A percentile compares a stretch with the other conserved stretches of the same genome.
These are phyloP conservation scores for Elymnias hypermnestra DNA, from an alignment of 1,140 invertebrate genomes.

Conservation along the genomic window DNA sequence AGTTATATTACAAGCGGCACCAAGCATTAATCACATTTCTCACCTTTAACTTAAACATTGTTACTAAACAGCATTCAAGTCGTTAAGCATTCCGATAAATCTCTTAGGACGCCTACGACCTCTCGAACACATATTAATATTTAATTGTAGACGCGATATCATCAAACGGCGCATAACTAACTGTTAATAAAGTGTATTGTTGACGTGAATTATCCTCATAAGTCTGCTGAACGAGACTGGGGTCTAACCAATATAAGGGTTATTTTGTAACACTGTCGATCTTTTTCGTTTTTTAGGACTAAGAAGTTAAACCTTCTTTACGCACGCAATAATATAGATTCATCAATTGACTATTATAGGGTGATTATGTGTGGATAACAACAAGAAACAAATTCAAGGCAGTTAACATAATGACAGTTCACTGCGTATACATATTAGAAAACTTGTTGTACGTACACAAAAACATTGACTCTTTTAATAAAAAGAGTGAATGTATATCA, in stretches of 20 bases:
- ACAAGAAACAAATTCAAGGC: no score
- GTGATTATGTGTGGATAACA: no score
- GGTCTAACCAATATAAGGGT: slow-evolving; percentile 16
- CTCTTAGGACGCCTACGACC: slow-evolving; percentile 50
- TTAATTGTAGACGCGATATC: slow-evolving; percentile 73
- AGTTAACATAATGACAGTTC: no score
- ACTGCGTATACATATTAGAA: no score
- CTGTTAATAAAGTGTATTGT: slow-evolving; percentile 73
- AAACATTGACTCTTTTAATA: no score
- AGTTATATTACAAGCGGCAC: background rate
- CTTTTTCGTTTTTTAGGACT: no score
- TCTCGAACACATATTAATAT: slow-evolving; percentile 69
- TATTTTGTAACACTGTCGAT: slow-evolving; percentile 32
- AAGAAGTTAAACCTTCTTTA: no score
- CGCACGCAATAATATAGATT: no score
- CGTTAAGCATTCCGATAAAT: slow-evolving; percentile 57
- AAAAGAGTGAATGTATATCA: no score
- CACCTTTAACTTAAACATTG: slow-evolving; percentile 51
- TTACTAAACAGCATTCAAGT: slow-evolving; percentile 39
- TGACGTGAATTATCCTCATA: slow-evolving; percentile 71
- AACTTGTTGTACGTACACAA: no score
- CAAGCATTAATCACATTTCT: slow-evolving; percentile 33
- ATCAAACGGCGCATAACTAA: slow-evolving; percentile 66
- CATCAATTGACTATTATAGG: no score
- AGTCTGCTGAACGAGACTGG: slow-evolving; percentile 47